These are phyloP conservation scores for Pagrus major DNA, from an alignment of 2,113 vertebrate genomes.

Conservation along the genomic window DNA sequence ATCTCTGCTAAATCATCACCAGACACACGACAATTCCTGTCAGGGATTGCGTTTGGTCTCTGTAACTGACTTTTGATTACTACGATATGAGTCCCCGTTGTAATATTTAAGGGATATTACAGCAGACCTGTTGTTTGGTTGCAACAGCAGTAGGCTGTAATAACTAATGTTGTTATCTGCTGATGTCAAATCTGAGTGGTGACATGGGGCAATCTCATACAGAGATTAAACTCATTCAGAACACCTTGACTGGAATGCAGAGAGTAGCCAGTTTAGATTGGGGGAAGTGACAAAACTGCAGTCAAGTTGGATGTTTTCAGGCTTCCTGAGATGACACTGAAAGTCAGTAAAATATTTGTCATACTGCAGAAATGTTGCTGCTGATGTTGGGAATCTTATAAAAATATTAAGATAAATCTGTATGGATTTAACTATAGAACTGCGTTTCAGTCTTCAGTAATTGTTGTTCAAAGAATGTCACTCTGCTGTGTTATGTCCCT, in stretches of 20 bases:
- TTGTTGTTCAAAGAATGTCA: not conserved
- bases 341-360: conserved; percentile 3
- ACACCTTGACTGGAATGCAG: conserved; percentile 27
- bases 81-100: not conserved
- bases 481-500: not conserved
- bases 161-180: conserved; percentile 41
- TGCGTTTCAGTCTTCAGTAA: not conserved
- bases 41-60: not conserved
- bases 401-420: not conserved
- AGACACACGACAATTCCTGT: not conserved
- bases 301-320: conserved; percentile 20
- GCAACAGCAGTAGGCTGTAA: conserved; percentile 33
- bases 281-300: conserved; percentile 21
- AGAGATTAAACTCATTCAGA: conserved; percentile 40
- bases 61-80: conserved; percentile 9
- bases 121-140: conserved; percentile 16
- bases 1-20: not conserved
- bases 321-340: not conserved
- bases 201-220: conserved; percentile 46
- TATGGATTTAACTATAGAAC: not conserved
- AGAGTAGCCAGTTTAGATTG: not conserved
- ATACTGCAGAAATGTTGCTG: conserved; percentile 8
- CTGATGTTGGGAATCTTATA: not conserved
- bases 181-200: conserved; percentile 42
- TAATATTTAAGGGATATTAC: conserved; percentile 9